phyloP scores from a whole-genome alignment of 2,797 vertebrate genomes.

The Hydrophis major region DNA sequence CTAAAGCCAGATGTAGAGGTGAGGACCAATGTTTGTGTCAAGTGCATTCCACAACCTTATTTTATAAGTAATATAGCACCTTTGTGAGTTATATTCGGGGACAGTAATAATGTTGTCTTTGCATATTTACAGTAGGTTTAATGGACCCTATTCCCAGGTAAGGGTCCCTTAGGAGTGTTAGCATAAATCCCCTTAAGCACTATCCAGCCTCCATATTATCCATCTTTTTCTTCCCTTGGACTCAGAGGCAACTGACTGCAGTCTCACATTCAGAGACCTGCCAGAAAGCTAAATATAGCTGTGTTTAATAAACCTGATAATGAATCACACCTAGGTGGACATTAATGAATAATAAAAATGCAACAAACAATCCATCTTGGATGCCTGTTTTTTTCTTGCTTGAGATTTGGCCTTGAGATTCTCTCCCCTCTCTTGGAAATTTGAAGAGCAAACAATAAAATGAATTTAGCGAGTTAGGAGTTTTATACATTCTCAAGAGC shows the following conservation, averaged over 20 bases:
- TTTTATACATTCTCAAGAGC: background rate
- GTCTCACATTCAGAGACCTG: background rate
- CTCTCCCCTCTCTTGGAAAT: background rate
- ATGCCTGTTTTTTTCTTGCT: background rate
- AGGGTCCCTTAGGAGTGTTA: background rate
- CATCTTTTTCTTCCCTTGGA: conserved; percentile 2
- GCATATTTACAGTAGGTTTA: background rate
- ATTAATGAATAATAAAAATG: background rate
- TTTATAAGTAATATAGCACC: background rate
- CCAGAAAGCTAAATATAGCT: conserved; percentile 1
- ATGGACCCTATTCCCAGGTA: background rate
- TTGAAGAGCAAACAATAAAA: background rate
- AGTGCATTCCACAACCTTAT: background rate
- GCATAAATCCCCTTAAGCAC: background rate
- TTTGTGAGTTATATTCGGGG: background rate
- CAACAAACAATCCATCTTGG: background rate
- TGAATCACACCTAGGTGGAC: background rate
- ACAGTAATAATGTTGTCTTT: background rate
- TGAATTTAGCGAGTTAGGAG: background rate
- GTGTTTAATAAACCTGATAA: background rate
- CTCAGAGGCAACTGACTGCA: background rate
- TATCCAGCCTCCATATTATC: background rate
- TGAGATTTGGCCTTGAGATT: background rate
- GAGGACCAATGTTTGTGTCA: background rate
- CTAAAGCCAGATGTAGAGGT: background rate